phyloP scores from a whole-genome alignment of 2,797 vertebrate genomes.

The Parambassis ranga region DNA sequence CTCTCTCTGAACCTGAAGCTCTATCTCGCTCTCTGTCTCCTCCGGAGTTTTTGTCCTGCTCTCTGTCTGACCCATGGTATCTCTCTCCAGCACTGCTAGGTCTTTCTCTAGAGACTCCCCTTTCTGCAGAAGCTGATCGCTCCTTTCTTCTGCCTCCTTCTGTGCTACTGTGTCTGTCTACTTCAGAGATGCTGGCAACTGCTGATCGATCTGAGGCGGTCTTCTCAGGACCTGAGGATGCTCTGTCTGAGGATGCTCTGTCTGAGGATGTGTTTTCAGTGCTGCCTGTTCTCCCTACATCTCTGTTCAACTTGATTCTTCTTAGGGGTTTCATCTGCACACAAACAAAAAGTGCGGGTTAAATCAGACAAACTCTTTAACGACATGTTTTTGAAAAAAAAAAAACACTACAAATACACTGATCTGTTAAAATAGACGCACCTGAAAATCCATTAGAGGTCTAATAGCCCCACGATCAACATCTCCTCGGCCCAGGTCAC shows the following conservation, averaged over 20 bases:
- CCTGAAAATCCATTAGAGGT: constrained; percentile 83
- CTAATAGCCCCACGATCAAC: constrained; percentile 82
- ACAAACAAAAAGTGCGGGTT: neutral
- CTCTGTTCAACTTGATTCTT: constrained; percentile 95
- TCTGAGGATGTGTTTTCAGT: too few species aligned
- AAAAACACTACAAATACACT: too few species aligned
- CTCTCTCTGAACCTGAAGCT: constrained; percentile 35
- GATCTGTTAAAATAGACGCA: constrained; percentile 17
- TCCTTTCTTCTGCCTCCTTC: constrained; percentile 75
- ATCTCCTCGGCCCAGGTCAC: constrained; percentile 59
- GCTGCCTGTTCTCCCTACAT: constrained; percentile 91
- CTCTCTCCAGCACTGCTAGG: constrained; percentile 53
- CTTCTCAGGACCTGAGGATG: constrained; percentile 45
- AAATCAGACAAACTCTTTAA: neutral
- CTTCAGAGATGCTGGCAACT: constrained; percentile 21
- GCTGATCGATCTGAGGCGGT: constrained; percentile 48
- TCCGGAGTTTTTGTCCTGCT: constrained; percentile 38
- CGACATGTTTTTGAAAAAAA: too few species aligned
- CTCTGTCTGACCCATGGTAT: constrained; percentile 50
- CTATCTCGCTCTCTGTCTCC: constrained; percentile 55
- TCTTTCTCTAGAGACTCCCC: constrained; percentile 50
- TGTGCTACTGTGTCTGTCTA: constrained; percentile 34
- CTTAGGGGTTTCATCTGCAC: constrained; percentile 77
- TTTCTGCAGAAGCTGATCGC: constrained; percentile 48
- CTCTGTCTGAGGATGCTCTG: constrained; percentile 38